Evolutionary conservation across 2,888 invertebrate genomes (phyloP), one percentile per base, ranked within the genome.

Genomic region (Bellardia bayeri): DNA sequence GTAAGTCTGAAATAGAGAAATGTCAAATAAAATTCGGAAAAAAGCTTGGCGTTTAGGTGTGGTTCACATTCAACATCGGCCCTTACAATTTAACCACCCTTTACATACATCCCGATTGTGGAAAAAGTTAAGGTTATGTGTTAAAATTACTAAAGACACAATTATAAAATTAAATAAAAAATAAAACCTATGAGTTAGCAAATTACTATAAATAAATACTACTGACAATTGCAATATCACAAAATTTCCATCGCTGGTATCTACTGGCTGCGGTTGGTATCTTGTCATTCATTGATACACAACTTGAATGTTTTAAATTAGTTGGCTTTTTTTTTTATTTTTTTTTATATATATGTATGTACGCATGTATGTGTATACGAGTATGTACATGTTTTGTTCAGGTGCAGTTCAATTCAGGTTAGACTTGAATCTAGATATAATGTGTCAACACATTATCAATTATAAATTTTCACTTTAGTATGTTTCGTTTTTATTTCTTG

Each of bases 381-480:
- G 23, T 23, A 23, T 23, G 23, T 23, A 51, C 56, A 58, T 69
- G 40, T 66, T 69, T 79, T 79, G 33, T 72, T 58, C 64, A 78
- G 78, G 72, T 74, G 79, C 42, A n/a, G 23, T 68, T 58, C 56
- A 49, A n/a, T 68, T 74, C 58, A 74, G 66, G 68, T 63, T 74
- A 68, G 58, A 76, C 69, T 71, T 51, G 64, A 78, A 76, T 74
- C 51, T 16, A 45, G 33, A 54, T 66, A 66, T 45, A 54, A 68
- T 72, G 51, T 74, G 74, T 79, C 84, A 84, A 74, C 66, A 76
- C 69, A 30, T 76, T 83, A 76, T 76, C 76, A 83, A 76, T 82
- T 82, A 74, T 82, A 64, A 74, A 82, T 74, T 82, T 83, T 64
- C 63, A 33, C 33, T 74, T 30, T 51, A 42, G 7, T 68, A 42